Evolutionary conservation across 1,140 invertebrate species (phyloP).

Genomic region (Ridgeia piscesae): DNA sequence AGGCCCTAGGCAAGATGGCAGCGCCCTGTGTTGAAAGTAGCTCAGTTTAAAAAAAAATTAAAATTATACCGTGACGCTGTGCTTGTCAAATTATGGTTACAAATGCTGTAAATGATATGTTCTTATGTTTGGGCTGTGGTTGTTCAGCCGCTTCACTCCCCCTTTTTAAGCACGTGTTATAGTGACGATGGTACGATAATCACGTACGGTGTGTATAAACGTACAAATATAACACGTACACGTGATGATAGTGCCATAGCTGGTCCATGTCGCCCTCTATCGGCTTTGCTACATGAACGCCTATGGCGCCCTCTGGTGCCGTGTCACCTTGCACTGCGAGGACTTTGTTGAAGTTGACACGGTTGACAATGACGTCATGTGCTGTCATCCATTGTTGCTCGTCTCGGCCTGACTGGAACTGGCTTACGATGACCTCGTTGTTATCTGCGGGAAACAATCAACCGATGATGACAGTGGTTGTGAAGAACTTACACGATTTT

Average conservation of each 20-base stretch:
- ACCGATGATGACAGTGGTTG: background rate
- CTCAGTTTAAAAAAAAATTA: no score
- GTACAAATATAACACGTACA: background rate
- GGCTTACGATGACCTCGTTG: constrained; percentile 18
- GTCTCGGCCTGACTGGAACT: constrained; percentile 15
- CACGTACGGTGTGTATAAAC: no score
- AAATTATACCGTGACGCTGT: no score
- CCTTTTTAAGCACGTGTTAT: no score
- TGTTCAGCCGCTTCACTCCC: no score
- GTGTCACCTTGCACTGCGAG: background rate
- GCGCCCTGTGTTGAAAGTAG: no score
- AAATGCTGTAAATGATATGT: no score
- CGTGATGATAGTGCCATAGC: background rate
- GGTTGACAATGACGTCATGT: constrained; percentile 24
- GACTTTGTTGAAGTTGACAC: constrained; percentile 1
- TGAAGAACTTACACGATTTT: no score
- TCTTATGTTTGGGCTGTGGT: no score
- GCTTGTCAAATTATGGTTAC: no score
- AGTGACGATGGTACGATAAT: no score
- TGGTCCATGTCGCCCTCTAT: background rate
- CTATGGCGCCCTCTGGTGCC: background rate
- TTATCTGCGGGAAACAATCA: background rate
- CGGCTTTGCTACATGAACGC: background rate
- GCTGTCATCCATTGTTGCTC: constrained; percentile 27
- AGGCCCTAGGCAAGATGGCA: no score